Base-by-base conservation (phyloP, 1,140 invertebrate species). In the Oncopodura yosiiana region DNA sequence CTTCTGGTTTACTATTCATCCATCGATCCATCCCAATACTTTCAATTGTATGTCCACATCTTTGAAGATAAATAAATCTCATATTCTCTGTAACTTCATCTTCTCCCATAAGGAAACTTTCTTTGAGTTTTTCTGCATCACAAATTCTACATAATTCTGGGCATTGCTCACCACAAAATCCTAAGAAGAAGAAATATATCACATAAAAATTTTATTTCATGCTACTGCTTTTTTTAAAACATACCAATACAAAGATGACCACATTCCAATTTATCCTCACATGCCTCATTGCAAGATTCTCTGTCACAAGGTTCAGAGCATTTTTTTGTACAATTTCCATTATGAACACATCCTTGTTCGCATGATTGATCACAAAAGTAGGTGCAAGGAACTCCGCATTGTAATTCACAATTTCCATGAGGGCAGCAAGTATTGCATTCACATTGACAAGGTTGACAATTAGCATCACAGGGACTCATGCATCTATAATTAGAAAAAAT, bases 81-180 rank as follows among this genome's bases (percentile, higher is more conserved):
- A 48, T 27, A 32, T 5, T 30, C 12, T 3, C 24, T 21, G 30
- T 4, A 24, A 23, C 52, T 6, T 3, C 3, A n/a, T 34, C 41
- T 3, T 37, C 52, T 32, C 49, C 49, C 29, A 38, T 77, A 58
- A 69, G 51, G 26, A 82, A 73, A 54, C 83, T 73, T 21, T 65
- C 0, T 73, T 67, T 69, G 0, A 80, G 63, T 61, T 74, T 66
- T 5, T 77, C 72, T 23, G 65, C 58, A 53, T 77, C 52, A 53
- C 71, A 74, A 19, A 66, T 60, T 8, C 65, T 55, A 62, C 72
- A 74, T 18, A 66, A 68, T 3, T 67, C 73, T 68, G 71, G 76
- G 66, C 76, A 77, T 60, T 71, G 67, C 67, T 86, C 82, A 11
- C 80, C 80, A 69, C 83, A 85, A 42, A 80, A 74, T 19, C 81